Evolutionary conservation across 2,888 invertebrate genomes (phyloP), one percentile per base, ranked within the genome.

Genomic region (Resseliella maxima): DNA sequence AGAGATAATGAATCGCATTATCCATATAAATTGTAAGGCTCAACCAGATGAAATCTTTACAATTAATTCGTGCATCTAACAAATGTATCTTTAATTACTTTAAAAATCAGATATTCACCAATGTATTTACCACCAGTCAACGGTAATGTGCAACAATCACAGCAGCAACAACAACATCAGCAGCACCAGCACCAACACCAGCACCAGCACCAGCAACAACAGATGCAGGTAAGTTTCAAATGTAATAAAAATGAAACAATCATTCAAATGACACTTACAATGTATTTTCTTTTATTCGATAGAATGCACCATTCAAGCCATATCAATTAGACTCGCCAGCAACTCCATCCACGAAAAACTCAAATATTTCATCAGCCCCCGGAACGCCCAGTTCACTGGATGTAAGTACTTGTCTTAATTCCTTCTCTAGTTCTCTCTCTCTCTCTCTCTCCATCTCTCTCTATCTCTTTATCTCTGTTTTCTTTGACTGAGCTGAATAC

Each of bases 331-430:
- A 54, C 38, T 38, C 86, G 46, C 41, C 88, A 89, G 15, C 88
- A 88, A 35, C 41, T 87, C 86, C 85, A 41, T 8, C 87, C 88
- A 38, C 46, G 86, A 18, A 87, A 88, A 27, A 88, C 87, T 35
- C 90, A 90, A 86, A 54, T 36, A 64, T 59, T n/a, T 41, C 85
- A 36, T 59, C 50, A 18, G 59, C 46, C 5, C 54, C 59, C 18
- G 41, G 45, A 31, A 85, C 50, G 21, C 72, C 54, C 36, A 85
- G 36, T 24, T 36, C 64, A 21, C 12, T 59, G 21, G 59, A 38
- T 27, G 83, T 83, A 83, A 38, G 83, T 36, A 12, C 5, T 36
- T 35, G 64, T 31, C 54, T 54, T 5, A n/a, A 12, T 54, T 3
- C 21, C 54, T 12, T 12, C 41, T 41, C 12, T 41, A 41, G 12